phyloP scores from a whole-genome alignment of 1,140 invertebrate genomes.

The Papilio glaucus region DNA sequence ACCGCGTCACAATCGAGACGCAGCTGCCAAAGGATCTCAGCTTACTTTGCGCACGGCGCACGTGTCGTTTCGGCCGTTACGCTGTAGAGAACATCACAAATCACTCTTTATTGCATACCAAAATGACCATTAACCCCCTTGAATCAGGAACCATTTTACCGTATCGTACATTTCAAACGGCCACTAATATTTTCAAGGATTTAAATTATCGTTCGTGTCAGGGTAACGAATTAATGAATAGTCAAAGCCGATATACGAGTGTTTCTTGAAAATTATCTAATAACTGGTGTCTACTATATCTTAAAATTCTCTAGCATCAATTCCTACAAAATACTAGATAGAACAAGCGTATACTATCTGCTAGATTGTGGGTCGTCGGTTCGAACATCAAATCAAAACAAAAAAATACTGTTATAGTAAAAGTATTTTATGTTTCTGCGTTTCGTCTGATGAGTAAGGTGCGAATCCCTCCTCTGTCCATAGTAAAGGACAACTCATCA shows the following conservation, averaged over 20 bases:
- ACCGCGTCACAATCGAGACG: slow-evolving; percentile 60
- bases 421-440: too few relatives aligned
- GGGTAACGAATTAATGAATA: slow-evolving; percentile 21
- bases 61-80: slow-evolving; percentile 56
- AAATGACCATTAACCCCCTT: slow-evolving; percentile 36
- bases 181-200: slow-evolving; percentile 52
- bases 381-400: too few relatives aligned
- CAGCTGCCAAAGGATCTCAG: slow-evolving; percentile 80
- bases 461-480: too few relatives aligned
- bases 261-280: background rate
- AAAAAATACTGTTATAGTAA: too few relatives aligned
- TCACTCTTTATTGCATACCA: slow-evolving; percentile 41
- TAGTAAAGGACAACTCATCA: too few relatives aligned
- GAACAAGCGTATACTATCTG: too few relatives aligned
- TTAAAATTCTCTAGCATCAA: background rate
- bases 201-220: slow-evolving; percentile 36
- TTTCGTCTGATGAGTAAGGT: too few relatives aligned
- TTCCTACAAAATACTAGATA: too few relatives aligned
- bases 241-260: background rate
- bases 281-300: background rate
- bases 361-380: too few relatives aligned
- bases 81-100: slow-evolving; percentile 54
- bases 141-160: slow-evolving; percentile 35
- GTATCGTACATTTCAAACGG: slow-evolving; percentile 9
- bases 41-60: slow-evolving; percentile 78